Conservation (phyloP, 2,888 invertebrate species). For the Trichopoda pennipes region DNA sequence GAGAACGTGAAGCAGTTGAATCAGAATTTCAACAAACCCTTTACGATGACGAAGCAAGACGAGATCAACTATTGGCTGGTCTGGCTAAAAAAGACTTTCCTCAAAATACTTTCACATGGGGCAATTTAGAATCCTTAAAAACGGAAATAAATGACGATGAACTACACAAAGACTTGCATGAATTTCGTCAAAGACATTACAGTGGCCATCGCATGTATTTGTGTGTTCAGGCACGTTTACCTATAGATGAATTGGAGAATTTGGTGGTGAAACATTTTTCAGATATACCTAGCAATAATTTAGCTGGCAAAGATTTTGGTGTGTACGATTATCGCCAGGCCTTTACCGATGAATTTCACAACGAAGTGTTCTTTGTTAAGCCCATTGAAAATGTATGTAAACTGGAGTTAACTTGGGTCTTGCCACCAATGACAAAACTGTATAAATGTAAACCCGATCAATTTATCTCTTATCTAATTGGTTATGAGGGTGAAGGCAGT, state of each 20-base stretch:
- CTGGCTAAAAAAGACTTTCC: conserved; percentile 87
- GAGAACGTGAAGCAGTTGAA: conserved; percentile 93
- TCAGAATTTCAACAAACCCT: conserved; percentile 93
- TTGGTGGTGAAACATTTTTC: conserved; percentile 84
- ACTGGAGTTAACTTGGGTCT: conserved; percentile 82
- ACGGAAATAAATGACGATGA: conserved; percentile 85
- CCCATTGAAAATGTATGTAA: conserved; percentile 88
- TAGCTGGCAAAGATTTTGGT: conserved; percentile 85
- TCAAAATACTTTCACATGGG: conserved; percentile 90
- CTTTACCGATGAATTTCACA: conserved; percentile 77
- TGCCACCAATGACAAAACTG: conserved; percentile 76
- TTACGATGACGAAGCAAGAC: conserved; percentile 87
- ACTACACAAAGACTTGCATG: conserved; percentile 86
- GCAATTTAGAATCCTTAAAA: conserved; percentile 88
- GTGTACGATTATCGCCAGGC: conserved; percentile 77
- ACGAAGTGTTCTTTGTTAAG: conserved; percentile 85
- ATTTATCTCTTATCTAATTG: conserved; percentile 90
- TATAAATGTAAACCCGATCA: conserved; percentile 82
- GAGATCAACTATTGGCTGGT: conserved; percentile 88
- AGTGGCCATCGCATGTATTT: conserved; percentile 94
- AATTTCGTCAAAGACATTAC: conserved; percentile 89
- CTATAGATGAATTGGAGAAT: conserved; percentile 79
- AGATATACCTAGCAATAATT: conserved; percentile 85
- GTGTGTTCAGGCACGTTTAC: conserved; percentile 86
- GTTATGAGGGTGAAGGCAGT: conserved; percentile 93